Evolutionary conservation across 2,113 vertebrate genomes (phyloP), one percentile per base, ranked within the genome.

Genomic region (Neodontobutis hainanensis): DNA sequence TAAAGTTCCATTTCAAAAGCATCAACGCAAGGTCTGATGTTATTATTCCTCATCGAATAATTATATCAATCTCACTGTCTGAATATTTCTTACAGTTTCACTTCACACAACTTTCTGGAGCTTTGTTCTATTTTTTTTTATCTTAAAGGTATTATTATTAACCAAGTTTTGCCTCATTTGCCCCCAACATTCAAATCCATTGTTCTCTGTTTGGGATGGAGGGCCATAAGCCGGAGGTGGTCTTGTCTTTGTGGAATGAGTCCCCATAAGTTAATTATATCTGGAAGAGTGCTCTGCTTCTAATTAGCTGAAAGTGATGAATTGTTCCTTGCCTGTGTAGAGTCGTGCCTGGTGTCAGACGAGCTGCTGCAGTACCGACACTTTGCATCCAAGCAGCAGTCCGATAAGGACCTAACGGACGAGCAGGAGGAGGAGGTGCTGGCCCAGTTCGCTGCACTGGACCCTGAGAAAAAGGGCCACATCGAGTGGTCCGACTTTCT

Each of bases 301-400:
- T 82, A 79, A 87, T 83, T 56, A 62, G 48, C 47, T 68, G 47
- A 55, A 61, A 73, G 71, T 61, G 69, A 77, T 75, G 47, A 77
- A 83, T 83, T 77, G 61, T 69, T 68, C 47, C 68, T 71, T 68
- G 56, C 15, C 40, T 9, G 64, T 67, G 19, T 70, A 97, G 96
- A 97, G 76, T 95, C 94, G 32, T 94, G 91, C 73, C 92, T 99
- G 84, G 96, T 93, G 11, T 93, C 95, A 68, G 96, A 98, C 0
- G 94, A 96, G 84, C 94, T 98, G 65, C 92, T 98, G 78, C 94
- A 95, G 88, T 97, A 97, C 87, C 95, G 95, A 65, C 96, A 97
- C 87, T 94, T 95, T 82, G 92, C 92, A 67, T 94, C 95, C 55
- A 96, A 95, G 91, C 94, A 93, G 73, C 94, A 94, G 68, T 95